Base-by-base conservation (phyloP, 2,113 vertebrate genomes). In the Benitochromis conjunctus region DNA sequence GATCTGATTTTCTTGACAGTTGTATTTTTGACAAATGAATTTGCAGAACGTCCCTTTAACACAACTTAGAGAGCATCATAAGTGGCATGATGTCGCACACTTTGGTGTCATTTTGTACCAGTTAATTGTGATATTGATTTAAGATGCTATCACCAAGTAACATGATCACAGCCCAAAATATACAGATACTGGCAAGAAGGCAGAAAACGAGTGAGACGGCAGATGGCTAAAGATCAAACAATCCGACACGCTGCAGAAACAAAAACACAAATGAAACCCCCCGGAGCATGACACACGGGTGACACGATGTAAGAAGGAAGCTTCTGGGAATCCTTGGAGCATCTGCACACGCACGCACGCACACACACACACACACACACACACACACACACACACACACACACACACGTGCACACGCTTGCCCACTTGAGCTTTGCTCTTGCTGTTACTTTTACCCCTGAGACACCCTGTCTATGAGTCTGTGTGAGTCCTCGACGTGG, bases 141-240 rank as follows among this genome's bases (percentile, higher is more conserved):
- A 19, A 24, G 7, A 31, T 26, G 36, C 41, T 19, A 53, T 82
- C 41, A 71, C 13, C 2, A 3, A 41, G 83, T 43, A 88, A 82
- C 82, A 85, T 79, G 81, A 89, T 66, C 60, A 34, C 79, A 55
- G 53, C n/a, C 79, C 57, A 84, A 29, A 58, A 46, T 76, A 43
- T 84, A 57, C 13, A 83, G 18, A 48, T 9, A 77, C 74, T 71
- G 11, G 6, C 41, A 81, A 74, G 21, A 60, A 54, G 34, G 91
- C 86, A 82, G 58, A 92, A 71, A 92, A 92, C 88, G 87, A 87
- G 54, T 10, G 79, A 88, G 84, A 85, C 58, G 41, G 86, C 84
- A 87, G 74, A 94, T 83, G 86, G 79, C 79, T 77, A 78, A 58
- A 93, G 92, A 93, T 95, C 92, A 93, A 93, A 94, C 86, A 43